phyloP scores from a whole-genome alignment of 1,140 invertebrate species.

The Panagrolaimus sp. region DNA sequence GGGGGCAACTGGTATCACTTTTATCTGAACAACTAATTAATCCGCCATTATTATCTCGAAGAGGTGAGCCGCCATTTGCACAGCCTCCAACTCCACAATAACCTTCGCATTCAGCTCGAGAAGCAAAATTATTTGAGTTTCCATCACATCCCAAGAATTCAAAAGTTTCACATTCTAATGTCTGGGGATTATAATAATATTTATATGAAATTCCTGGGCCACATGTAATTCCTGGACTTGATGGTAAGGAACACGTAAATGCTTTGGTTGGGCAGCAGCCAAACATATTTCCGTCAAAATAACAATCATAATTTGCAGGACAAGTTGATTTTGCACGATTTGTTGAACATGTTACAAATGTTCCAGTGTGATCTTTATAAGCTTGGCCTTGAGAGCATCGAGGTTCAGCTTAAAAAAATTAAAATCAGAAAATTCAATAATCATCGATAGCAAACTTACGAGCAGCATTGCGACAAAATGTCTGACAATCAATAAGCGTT shows the following conservation, averaged over 20 bases:
- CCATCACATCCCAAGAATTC: slow-evolving; percentile 34
- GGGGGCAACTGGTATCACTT: slow-evolving; percentile 35
- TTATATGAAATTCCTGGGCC: slow-evolving; percentile 20
- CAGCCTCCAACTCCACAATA: slow-evolving; percentile 31
- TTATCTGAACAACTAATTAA: slow-evolving; percentile 51
- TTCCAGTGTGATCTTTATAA: slow-evolving; percentile 16
- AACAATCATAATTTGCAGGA: slow-evolving; percentile 38
- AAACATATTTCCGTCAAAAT: slow-evolving; percentile 27
- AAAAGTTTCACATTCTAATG: slow-evolving; percentile 26
- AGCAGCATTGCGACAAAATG: slow-evolving; percentile 20
- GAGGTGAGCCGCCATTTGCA: slow-evolving; percentile 53
- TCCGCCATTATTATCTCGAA: slow-evolving; percentile 56
- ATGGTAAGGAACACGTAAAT: slow-evolving; percentile 24
- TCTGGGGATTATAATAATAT: slow-evolving; percentile 31
- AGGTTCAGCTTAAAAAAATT: slow-evolving; percentile 25
- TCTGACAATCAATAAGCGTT: slow-evolving; percentile 24
- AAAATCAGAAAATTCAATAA: neutral
- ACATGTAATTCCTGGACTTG: slow-evolving; percentile 27
- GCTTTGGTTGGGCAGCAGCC: slow-evolving; percentile 34
- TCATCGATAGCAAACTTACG: neutral
- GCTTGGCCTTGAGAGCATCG: slow-evolving; percentile 31
- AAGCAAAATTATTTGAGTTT: slow-evolving; percentile 31
- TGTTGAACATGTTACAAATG: neutral
- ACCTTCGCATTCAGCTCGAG: slow-evolving; percentile 20
- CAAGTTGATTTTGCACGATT: slow-evolving; percentile 16